These are phyloP conservation scores for Scytalopus superciliaris DNA, from an alignment of 2,113 vertebrate species.

Conservation along the genomic window DNA sequence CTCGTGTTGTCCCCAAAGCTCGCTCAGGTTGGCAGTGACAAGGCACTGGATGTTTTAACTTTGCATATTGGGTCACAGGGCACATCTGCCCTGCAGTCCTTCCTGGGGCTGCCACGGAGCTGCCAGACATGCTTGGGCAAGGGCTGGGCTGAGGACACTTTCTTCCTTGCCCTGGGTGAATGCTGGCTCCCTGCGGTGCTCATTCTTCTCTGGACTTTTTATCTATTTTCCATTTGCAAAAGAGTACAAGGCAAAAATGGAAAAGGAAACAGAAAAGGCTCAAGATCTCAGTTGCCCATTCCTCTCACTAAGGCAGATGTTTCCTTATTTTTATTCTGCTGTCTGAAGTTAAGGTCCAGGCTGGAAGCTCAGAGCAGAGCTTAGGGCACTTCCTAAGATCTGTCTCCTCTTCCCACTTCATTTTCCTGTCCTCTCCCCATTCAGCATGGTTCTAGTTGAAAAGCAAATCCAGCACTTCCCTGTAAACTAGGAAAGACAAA, in stretches of 20 bases:
- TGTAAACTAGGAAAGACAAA: not conserved
- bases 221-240: not conserved
- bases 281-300: not conserved
- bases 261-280: not conserved
- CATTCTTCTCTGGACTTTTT: not conserved
- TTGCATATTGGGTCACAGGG: accelerated
- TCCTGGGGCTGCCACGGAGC: not conserved
- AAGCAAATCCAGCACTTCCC: not conserved
- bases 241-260: not conserved
- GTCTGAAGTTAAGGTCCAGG: not conserved
- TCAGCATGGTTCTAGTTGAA: not conserved
- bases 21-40: not conserved
- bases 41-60: not conserved
- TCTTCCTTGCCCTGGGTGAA: not conserved
- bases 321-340: not conserved
- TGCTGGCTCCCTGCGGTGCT: not conserved
- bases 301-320: not conserved
- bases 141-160: not conserved
- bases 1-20: not conserved
- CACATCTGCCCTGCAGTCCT: not conserved
- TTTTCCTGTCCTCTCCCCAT: not conserved
- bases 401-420: not conserved
- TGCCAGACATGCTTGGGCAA: not conserved
- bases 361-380: not conserved
- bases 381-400: not conserved